Evolutionary conservation across 2,113 vertebrate genomes (phyloP), one percentile per base, ranked within the genome.

Genomic region (Delphinus delphis): DNA sequence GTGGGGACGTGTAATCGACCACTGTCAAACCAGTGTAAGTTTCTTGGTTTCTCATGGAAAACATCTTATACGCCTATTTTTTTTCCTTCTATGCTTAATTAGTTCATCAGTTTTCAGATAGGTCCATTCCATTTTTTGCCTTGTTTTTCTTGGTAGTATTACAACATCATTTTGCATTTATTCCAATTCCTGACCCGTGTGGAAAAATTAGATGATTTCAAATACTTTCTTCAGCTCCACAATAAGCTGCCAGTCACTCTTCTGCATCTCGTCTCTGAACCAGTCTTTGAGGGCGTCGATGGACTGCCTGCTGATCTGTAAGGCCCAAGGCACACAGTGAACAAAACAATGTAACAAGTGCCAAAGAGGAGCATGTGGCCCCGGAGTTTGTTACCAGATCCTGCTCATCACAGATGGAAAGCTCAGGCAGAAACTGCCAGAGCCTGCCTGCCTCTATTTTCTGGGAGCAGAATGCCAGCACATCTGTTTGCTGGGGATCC

Each of bases 221-320:
- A 99, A 99, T 85, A 99, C 99, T 98, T 99, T 99, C 99, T 99
- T 99, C 98, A 99, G 99, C 98, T 99, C 99, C 98, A 99, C 99
- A 98, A 99, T 99, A 97, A 99, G 99, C 98, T 99, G 99, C 99
- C 99, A 99, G 97, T 99, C 99, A 15, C 99, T 98, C 96, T 99
- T 99, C 98, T 99, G 99, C 99, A 99, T 99, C 96, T 99, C 99
- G 15, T 99, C 99, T 98, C 99, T 98, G 99, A 99, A 99, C 99
- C 99, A 99, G 99, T 99, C 99, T 98, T 99, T 99, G 98, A 99
- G 99, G 3, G 99, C 99, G 38, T 99, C 99, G 6, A 99, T 99
- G 97, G 99, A 99, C 88, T 99, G 99, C 79, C 99, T 99, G 1
- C 99, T 99, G 98, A 99, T 99, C 99, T 99, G 98, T 1, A 98